Percentiles rank a stretch among this genome's conserved stretches.
These are phyloP conservation scores for Limnephilus auricula DNA, from an alignment of 2,888 invertebrate species.

Conservation along the genomic window DNA sequence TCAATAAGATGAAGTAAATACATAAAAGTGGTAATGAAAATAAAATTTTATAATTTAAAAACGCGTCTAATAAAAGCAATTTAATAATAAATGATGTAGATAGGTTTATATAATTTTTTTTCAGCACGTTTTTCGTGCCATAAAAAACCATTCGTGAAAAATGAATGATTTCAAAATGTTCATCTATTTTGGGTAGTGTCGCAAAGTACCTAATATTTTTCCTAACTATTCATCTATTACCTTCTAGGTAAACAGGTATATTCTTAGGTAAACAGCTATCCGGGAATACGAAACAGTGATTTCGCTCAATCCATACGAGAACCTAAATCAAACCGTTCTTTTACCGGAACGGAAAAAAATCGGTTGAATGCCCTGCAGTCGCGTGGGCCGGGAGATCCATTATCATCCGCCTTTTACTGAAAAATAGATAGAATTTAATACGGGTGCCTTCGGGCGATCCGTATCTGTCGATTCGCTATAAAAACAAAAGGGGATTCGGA, in stretches of 20 bases:
- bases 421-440: conserved; percentile 66
- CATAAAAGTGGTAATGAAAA: too few species aligned
- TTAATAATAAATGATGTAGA: too few species aligned
- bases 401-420: conserved; percentile 64
- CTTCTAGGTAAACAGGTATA: neutral
- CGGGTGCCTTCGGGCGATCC: conserved; percentile 62
- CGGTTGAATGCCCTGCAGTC: conserved; percentile 39
- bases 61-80: too few species aligned
- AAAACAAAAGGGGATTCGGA: conserved; percentile 64
- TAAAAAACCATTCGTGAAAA: too few species aligned
- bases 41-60: too few species aligned
- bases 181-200: too few species aligned
- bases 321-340: conserved; percentile 32
- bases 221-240: neutral
- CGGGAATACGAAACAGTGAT: neutral
- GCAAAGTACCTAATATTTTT: too few species aligned
- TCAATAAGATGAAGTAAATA: too few species aligned
- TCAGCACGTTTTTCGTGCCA: too few species aligned
- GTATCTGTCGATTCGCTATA: conserved; percentile 66
- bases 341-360: conserved; percentile 14
- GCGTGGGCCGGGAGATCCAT: conserved; percentile 61
- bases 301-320: neutral
- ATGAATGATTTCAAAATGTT: too few species aligned
- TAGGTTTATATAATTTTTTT: too few species aligned
- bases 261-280: neutral